phyloP scores from a whole-genome alignment of 2,888 invertebrate species.

The Agrilus cyanescens region DNA sequence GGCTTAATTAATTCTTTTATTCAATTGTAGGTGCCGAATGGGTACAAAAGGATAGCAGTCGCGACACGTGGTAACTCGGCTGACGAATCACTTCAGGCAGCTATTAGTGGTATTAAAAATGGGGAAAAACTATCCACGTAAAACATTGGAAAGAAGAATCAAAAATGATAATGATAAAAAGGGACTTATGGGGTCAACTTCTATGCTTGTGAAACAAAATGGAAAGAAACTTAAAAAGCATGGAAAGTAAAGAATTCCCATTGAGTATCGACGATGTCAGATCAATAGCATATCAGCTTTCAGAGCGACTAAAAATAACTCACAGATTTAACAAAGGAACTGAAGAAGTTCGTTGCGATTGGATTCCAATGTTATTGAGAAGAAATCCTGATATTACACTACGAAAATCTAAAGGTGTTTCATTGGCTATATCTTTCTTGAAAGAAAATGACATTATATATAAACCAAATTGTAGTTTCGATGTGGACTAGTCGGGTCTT shows the following conservation, averaged over 20 bases:
- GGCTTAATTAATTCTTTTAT: too few species aligned
- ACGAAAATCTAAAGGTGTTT: slow-evolving; percentile 23
- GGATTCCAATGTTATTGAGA: too few species aligned
- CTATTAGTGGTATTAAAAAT: neutral
- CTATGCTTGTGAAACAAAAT: slow-evolving; percentile 10
- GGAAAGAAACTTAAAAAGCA: slow-evolving; percentile 14
- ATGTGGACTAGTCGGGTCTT: too few species aligned
- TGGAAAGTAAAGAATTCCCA: slow-evolving; percentile 13
- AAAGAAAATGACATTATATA: too few species aligned
- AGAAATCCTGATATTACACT: slow-evolving; percentile 16
- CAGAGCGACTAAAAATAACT: slow-evolving; percentile 2
- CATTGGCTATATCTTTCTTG: too few species aligned
- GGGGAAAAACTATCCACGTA: slow-evolving; percentile 1
- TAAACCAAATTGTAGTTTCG: too few species aligned
- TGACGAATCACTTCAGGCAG: neutral
- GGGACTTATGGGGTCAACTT: slow-evolving; percentile 2
- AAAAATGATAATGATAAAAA: slow-evolving; percentile 3
- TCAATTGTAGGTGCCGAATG: slow-evolving; percentile 5
- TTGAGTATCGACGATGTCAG: neutral
- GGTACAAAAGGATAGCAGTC: slow-evolving; percentile 2
- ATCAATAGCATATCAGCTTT: slow-evolving; percentile 6
- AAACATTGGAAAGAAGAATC: slow-evolving; percentile 5
- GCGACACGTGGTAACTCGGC: neutral
- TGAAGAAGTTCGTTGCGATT: slow-evolving; percentile 19
- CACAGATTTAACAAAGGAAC: slow-evolving; percentile 13